Base-by-base conservation (phyloP, 2,888 invertebrate species). In the Crepidodera aurea region DNA sequence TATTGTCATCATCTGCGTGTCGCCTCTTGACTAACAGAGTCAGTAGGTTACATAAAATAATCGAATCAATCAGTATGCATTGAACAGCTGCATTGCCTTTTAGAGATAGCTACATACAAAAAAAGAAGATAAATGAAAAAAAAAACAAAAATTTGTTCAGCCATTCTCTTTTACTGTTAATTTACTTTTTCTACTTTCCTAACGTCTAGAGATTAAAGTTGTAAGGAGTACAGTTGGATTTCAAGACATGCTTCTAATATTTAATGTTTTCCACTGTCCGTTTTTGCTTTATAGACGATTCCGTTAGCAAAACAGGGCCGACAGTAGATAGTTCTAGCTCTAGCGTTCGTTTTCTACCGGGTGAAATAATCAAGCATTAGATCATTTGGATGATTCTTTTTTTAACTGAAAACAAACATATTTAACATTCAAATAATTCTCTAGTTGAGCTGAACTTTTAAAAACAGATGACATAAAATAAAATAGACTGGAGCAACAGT, bases 241-340 rank as follows among this genome's bases (percentile, higher is more conserved):
- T 27, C 25, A 53, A 51, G 39, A 53, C 53, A 53, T 53, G 53
- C 16, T 40, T 53, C 40, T 53, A 16, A 53, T 51, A 53, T 53
- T 37, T 51, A 51, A 39, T 53, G 39, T 51, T 51, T 39, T 51
- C 18, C 37, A 51, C 34, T 25, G 13, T 7, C 37, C 15, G 22
- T 53, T 40, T 53, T 53, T 39, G 40, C 53, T 12, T 46, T n/a
- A n/a, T 40, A 40, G 40, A 39, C 51, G 37, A 53, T 53, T 53
- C 53, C 53, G 53, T 53, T 53, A 53, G n/a, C 19, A 39, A 53
- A 53, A 40, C 53, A 37, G 6, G 37, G 37, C 37, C 3, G 37
- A 13, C 8, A 10, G 8, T 29, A 8, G 10, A 29, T 29, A 10
- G 29, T 29, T 29, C 5, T 29, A 8, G 22, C 22, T 22, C 5